Evolutionary conservation across 92 coral and sea anemone genomes (phyloP), one percentile per base, ranked within the genome.

Genomic region (Zoanthus sociatus): DNA sequence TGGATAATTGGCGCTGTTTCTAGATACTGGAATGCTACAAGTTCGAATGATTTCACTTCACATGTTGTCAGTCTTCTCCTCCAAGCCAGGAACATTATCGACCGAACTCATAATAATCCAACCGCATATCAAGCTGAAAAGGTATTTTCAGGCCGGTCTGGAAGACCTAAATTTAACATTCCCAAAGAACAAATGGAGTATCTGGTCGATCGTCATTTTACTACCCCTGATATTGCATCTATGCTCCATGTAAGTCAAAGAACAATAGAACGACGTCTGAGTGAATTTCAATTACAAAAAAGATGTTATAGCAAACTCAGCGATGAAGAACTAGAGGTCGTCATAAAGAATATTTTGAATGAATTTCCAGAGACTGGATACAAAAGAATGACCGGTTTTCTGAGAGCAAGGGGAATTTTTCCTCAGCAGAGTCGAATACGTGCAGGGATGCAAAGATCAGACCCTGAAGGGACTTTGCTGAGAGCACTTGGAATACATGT

Each of bases 281-380:
- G 20, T 13, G 67, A 60, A 60, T 12, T 7, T 60, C 5, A 60
- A 4, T 16, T 60, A 16, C 4, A 60, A 4, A 60, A 4, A 11
- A 89, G 92, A 64, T 48, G 6, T 48, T 48, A 48, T 9, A 48
- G 53, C 9, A 48, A 48, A 5, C 53, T 48, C 6, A 48, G 53
- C 53, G 53, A 48, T 53, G 77, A 89, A 83, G 84, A 89, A 11
- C 78, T 89, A 84, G 92, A 89, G 69, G 72, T 79, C 7, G 70
- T 84, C 8, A 90, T 85, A 14, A 32, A 17, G 32, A 69, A 73
- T 73, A 78, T 86, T 71, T 46, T 89, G 53, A 72, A 72, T 56
- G 92, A 89, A 21, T 89, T 89, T 84, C 89, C 92, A 47, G 78
- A 89, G 64, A 90, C 92, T 68, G 92, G 92, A 1, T 90, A 89